Conservation (phyloP, 35 echinoderm and acorn worm genomes). For the Lytechinus pictus region DNA sequence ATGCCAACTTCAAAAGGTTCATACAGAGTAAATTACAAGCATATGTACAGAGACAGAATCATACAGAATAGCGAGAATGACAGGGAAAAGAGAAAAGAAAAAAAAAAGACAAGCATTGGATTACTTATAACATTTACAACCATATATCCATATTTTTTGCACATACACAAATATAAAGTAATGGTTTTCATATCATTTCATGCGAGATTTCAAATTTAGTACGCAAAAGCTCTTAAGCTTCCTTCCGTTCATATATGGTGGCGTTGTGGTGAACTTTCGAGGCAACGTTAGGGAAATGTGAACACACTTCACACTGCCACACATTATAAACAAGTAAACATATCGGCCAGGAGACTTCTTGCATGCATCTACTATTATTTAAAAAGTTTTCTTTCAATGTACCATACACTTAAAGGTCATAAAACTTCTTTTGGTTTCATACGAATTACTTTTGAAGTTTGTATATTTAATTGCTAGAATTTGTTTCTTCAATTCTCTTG, state of each 20-base stretch:
- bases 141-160: constrained; percentile 41
- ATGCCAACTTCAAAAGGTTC: neutral
- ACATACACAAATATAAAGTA: constrained; percentile 35
- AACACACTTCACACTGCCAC: no score
- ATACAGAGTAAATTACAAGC: constrained; percentile 16
- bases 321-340: no score
- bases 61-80: neutral
- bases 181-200: constrained; percentile 20
- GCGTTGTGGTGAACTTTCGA: no score
- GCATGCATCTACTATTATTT: no score
- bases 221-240: neutral
- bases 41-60: constrained; percentile 14
- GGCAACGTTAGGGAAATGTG: no score
- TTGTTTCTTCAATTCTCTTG: no score
- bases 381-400: no score
- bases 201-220: neutral
- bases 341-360: no score
- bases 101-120: neutral
- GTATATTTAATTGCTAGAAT: neutral
- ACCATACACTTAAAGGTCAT: no score
- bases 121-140: constrained; percentile 48
- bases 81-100: neutral
- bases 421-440: neutral
- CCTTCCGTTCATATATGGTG: no score
- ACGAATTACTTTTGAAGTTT: neutral